These are phyloP conservation scores for Graphium colonna DNA, from an alignment of 2,888 invertebrate species.

Conservation along the genomic window DNA sequence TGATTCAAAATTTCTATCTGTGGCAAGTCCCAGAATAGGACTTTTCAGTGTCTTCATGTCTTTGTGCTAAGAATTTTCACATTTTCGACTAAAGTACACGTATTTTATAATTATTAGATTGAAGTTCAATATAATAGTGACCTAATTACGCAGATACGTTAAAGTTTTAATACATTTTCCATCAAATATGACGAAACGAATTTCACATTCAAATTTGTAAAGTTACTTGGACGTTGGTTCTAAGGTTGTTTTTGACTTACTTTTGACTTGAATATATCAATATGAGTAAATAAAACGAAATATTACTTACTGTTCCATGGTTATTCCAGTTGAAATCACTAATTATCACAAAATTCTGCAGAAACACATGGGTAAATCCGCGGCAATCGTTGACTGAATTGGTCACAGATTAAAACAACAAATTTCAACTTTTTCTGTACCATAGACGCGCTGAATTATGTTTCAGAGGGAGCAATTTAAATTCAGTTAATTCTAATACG, in stretches of 20 bases:
- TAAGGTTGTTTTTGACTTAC: constrained; percentile 13
- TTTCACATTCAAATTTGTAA: constrained; percentile 6
- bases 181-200: constrained; percentile 9
- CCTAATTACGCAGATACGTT: not conserved
- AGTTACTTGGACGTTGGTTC: constrained; percentile 9
- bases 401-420: constrained; percentile 12
- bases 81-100: constrained; percentile 6
- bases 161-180: constrained; percentile 1
- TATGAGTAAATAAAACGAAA: constrained; percentile 7
- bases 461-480: constrained; percentile 5
- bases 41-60: not conserved
- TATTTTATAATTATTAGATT: constrained; percentile 6
- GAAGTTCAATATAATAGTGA: constrained; percentile 11
- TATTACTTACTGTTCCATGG: constrained; percentile 8
- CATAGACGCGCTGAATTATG: constrained; percentile 10
- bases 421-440: constrained; percentile 12
- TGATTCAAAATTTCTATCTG: constrained; percentile 6
- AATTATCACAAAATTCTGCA: constrained; percentile 5
- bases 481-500: constrained; percentile 1
- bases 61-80: constrained; percentile 5
- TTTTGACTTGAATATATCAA: constrained; percentile 9
- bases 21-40: constrained; percentile 1
- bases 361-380: not conserved
- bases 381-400: constrained; percentile 8
- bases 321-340: constrained; percentile 8